A percentile compares a stretch with the other conserved stretches of the same genome.
Conservation (phyloP, 2,888 invertebrate species). For the Fragum sueziense region DNA sequence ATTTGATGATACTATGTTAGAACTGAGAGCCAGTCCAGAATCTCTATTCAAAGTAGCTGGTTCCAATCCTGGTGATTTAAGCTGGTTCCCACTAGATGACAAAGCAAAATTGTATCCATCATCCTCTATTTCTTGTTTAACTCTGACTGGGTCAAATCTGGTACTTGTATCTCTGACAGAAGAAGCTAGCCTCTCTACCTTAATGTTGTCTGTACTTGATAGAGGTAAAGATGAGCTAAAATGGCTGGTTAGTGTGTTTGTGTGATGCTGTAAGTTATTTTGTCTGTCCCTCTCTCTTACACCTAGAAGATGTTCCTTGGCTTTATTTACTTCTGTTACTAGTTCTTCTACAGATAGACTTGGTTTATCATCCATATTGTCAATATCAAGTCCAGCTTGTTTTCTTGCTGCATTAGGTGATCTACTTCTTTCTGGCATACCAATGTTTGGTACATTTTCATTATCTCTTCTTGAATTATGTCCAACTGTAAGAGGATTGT, state of each 20-base stretch:
- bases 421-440: background rate
- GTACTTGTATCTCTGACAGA: background rate
- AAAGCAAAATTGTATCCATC: background rate
- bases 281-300: slow-evolving; percentile 1
- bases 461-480: background rate
- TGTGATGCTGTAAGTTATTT: slow-evolving; percentile 25
- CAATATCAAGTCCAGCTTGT: background rate
- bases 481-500: background rate
- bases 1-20: background rate
- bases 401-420: background rate
- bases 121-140: slow-evolving; percentile 9
- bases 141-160: background rate
- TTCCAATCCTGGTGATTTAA: background rate
- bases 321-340: slow-evolving; percentile 19
- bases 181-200: background rate
- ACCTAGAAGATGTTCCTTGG: slow-evolving; percentile 21
- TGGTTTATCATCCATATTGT: slow-evolving; percentile 20
- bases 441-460: background rate
- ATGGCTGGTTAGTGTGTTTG: background rate
- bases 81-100: background rate
- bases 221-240: slow-evolving; percentile 1
- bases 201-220: background rate
- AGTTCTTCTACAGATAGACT: slow-evolving; percentile 40
- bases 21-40: background rate
- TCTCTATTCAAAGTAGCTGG: background rate